A percentile compares a stretch with the other conserved stretches of the same genome.
Evolutionary conservation across 2,888 invertebrate species (phyloP).

Genomic region (Orthosia gothica): DNA sequence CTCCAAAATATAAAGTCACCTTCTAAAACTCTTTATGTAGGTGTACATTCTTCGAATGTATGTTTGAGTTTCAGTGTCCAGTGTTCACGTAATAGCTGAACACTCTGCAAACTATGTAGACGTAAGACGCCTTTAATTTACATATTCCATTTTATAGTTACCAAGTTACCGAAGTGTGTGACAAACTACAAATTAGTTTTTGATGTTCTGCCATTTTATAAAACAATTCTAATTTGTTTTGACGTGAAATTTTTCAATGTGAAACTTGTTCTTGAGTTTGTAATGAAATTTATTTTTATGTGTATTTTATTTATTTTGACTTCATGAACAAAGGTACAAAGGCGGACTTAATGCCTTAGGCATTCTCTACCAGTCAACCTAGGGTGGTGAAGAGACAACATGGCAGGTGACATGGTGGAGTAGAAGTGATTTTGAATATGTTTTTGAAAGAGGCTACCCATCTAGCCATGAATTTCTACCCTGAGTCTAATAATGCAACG

Average conservation of each 20-base stretch:
- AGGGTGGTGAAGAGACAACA: too few relatives aligned
- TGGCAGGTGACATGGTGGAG: too few relatives aligned
- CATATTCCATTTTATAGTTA: conserved; percentile 50
- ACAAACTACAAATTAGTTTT: conserved; percentile 47
- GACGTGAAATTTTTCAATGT: background rate
- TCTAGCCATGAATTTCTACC: too few relatives aligned
- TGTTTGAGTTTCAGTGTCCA: conserved; percentile 18
- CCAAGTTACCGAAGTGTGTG: conserved; percentile 9
- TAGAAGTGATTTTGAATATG: too few relatives aligned
- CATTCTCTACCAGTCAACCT: too few relatives aligned
- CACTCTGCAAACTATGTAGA: conserved; percentile 37
- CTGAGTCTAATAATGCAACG: background rate
- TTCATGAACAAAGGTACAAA: too few relatives aligned
- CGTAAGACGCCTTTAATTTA: conserved; percentile 39
- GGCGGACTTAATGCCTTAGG: too few relatives aligned
- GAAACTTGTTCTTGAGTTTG: background rate
- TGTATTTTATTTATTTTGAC: too few relatives aligned
- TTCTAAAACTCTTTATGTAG: too few relatives aligned
- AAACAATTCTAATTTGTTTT: conserved; percentile 14
- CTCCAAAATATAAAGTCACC: background rate
- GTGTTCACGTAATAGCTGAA: conserved; percentile 29
- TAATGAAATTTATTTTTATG: too few relatives aligned
- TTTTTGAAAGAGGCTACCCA: background rate
- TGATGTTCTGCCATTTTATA: conserved; percentile 13
- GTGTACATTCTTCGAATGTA: background rate